phyloP scores from a whole-genome alignment of 2,797 vertebrate genomes.

The Tragelaphus oryx region DNA sequence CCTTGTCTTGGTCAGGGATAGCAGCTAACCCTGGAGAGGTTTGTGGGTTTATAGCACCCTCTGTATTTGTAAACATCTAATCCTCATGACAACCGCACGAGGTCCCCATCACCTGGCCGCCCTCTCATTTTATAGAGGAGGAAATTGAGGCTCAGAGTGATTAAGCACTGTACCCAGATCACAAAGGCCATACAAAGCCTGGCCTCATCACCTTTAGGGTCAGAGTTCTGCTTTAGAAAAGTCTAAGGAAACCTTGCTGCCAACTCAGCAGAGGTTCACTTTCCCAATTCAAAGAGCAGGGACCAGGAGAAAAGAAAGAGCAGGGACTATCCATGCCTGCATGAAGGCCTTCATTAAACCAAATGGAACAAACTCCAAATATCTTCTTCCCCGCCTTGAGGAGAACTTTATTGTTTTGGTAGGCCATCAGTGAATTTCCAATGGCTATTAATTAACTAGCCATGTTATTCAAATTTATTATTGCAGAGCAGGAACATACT shows the following conservation, averaged over 20 bases:
- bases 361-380: not conserved
- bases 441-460: conserved; percentile 73
- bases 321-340: not conserved
- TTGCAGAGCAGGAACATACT: conserved; percentile 74
- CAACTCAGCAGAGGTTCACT: not conserved
- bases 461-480: conserved; percentile 73
- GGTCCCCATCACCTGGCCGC: rapidly evolving
- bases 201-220: not conserved
- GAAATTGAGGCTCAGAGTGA: not conserved
- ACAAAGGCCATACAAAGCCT: not conserved
- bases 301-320: not conserved
- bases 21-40: not conserved
- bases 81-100: not conserved
- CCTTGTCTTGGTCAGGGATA: not conserved
- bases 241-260: not conserved
- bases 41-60: not conserved
- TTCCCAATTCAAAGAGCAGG: not conserved
- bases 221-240: not conserved
- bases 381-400: not conserved
- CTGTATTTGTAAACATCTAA: rapidly evolving
- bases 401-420: conserved; percentile 47
- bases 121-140: not conserved
- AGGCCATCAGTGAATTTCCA: conserved; percentile 67
- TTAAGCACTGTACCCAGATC: not conserved
- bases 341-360: not conserved